Percentiles rank a stretch among this genome's conserved stretches.
phyloP scores from a whole-genome alignment of 2,113 vertebrate genomes.

The Hippolais icterina region DNA sequence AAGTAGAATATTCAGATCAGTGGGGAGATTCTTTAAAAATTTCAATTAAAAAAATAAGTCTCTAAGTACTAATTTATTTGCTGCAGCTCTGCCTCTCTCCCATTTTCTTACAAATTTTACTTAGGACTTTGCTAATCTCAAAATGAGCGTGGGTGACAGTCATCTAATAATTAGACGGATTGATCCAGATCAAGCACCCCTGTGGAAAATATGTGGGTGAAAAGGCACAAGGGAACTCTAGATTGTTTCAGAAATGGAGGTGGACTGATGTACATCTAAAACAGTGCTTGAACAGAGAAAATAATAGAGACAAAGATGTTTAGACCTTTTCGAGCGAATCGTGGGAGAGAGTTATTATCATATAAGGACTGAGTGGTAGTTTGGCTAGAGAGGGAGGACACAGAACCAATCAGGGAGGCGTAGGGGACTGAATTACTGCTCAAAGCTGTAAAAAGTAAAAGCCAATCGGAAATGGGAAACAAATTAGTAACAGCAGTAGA shows the following conservation, averaged over 20 bases:
- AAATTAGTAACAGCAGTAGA: slow-evolving; percentile 81
- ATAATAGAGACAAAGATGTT: slow-evolving; percentile 84
- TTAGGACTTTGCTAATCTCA: background rate
- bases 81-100: background rate
- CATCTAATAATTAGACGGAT: slow-evolving; percentile 25
- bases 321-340: slow-evolving; percentile 84
- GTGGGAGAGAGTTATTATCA: slow-evolving; percentile 87
- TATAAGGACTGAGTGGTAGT: slow-evolving; percentile 82
- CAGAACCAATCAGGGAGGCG: slow-evolving; percentile 84
- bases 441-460: slow-evolving; percentile 86
- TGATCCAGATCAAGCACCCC: slow-evolving; percentile 80
- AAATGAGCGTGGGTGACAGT: slow-evolving; percentile 25
- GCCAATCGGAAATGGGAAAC: slow-evolving; percentile 83
- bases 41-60: slow-evolving; percentile 1
- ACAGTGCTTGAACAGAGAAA: slow-evolving; percentile 81
- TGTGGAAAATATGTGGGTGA: slow-evolving; percentile 61
- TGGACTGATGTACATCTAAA: slow-evolving; percentile 79
- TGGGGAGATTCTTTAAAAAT: background rate
- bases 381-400: slow-evolving; percentile 88
- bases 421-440: slow-evolving; percentile 86
- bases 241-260: slow-evolving; percentile 70
- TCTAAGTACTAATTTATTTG: background rate
- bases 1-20: background rate
- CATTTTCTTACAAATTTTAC: slow-evolving; percentile 9
- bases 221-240: slow-evolving; percentile 65